Conservation (phyloP, 64 coral and sea anemone species). For the Trachythela sp. region DNA sequence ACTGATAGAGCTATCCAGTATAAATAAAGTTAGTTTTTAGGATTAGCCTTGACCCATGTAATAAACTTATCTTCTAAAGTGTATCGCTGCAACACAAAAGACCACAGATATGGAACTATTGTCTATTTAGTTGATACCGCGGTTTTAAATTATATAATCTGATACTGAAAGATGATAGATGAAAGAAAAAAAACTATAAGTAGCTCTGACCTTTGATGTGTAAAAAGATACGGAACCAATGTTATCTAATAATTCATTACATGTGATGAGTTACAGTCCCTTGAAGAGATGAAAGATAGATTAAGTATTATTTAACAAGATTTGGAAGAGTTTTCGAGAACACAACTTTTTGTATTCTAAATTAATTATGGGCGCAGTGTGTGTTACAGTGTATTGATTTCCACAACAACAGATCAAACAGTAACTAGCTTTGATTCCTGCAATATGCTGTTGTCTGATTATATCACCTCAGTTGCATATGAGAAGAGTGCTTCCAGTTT, state of each 20-base stretch:
- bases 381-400: no score
- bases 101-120: no score
- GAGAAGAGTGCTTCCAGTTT: no score
- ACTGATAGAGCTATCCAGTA: no score
- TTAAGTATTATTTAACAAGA: background rate
- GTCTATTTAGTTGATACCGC: background rate
- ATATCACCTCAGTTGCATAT: no score
- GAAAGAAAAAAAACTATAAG: background rate
- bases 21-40: no score
- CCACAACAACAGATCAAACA: no score
- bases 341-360: no score
- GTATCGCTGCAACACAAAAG: no score
- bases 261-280: background rate
- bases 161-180: background rate
- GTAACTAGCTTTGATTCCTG: no score
- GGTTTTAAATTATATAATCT: background rate
- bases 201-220: background rate
- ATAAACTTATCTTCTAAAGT: background rate
- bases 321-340: background rate
- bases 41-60: background rate
- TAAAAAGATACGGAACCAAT: background rate
- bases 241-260: background rate
- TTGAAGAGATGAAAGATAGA: background rate
- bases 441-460: no score
- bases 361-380: no score